Evolutionary conservation across 2,113 vertebrate species (phyloP).

Genomic region (Anhinga anhinga): DNA sequence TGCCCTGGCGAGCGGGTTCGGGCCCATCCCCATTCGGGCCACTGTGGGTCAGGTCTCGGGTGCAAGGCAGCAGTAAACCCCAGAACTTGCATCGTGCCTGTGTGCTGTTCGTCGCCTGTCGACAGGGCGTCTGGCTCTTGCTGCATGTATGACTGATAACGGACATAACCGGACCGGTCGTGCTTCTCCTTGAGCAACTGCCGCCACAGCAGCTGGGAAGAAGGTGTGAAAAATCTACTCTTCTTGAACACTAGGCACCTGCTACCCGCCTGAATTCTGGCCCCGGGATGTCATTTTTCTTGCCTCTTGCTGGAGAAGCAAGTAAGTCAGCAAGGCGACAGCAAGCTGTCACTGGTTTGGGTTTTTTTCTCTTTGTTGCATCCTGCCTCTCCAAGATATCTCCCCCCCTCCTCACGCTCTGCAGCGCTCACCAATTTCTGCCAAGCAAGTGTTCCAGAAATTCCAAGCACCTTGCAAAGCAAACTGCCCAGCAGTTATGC

Average conservation of each 20-base stretch:
- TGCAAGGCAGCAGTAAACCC: neutral
- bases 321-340: neutral
- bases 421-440: neutral
- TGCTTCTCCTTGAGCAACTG: neutral
- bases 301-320: neutral
- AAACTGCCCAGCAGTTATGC: neutral
- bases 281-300: neutral
- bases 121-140: neutral
- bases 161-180: too few species aligned
- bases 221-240: neutral
- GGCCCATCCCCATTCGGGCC: too few species aligned
- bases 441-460: neutral
- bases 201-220: neutral
- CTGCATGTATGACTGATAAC: fast-evolving
- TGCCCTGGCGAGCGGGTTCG: fast-evolving
- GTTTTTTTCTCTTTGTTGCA: neutral
- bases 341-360: neutral
- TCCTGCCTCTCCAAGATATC: neutral
- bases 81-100: neutral
- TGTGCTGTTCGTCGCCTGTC: neutral
- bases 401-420: neutral
- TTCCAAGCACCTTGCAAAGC: neutral
- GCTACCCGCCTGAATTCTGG: neutral
- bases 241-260: neutral
- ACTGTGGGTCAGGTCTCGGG: neutral